Conservation (phyloP, 2,888 invertebrate genomes). For the Apoda limacodes region DNA sequence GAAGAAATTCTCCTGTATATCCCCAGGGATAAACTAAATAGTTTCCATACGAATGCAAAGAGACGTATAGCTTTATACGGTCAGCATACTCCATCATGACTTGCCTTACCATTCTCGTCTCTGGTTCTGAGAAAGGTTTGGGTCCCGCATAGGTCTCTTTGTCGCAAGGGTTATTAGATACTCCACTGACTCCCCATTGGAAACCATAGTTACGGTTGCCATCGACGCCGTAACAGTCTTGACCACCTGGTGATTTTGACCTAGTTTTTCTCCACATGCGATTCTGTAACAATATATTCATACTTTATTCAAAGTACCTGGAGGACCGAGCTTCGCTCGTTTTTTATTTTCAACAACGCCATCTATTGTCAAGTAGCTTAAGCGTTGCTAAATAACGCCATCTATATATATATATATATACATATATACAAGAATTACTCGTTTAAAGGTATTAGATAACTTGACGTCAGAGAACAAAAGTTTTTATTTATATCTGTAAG, state of each 20-base stretch:
- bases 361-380: no score
- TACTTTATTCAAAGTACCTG: no score
- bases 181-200: conserved; percentile 75
- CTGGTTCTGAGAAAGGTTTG: conserved; percentile 72
- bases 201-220: conserved; percentile 78
- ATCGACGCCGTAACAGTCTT: conserved; percentile 72
- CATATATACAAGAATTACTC: no score
- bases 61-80: conserved; percentile 73
- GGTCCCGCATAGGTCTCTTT: conserved; percentile 71
- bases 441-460: no score
- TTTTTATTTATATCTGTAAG: no score
- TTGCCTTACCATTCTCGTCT: conserved; percentile 65
- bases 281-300: no score
- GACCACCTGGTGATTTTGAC: conserved; percentile 30
- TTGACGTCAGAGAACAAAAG: no score
- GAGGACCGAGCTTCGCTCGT: no score
- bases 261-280: conserved; percentile 76
- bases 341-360: no score
- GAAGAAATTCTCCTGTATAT: conserved; percentile 57
- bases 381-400: no score
- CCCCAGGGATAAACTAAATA: conserved; percentile 75
- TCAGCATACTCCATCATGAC: conserved; percentile 58
- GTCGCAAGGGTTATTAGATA: conserved; percentile 71
- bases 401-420: no score
- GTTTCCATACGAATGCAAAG: conserved; percentile 77